phyloP scores from a whole-genome alignment of 2,113 vertebrate species.

The Dasyurus viverrinus region DNA sequence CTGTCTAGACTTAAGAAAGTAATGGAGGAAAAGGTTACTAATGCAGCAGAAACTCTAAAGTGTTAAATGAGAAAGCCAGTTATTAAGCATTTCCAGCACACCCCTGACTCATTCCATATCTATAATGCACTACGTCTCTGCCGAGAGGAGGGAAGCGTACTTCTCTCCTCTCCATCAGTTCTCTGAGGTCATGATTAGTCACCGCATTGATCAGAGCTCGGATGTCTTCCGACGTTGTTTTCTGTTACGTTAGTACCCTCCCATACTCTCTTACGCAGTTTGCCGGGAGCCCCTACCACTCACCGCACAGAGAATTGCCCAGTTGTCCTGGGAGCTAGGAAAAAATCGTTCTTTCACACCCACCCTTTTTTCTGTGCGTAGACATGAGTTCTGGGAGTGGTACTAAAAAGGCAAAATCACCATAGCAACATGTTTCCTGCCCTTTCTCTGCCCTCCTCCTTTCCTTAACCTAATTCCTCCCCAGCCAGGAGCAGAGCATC shows the following conservation, averaged over 20 bases:
- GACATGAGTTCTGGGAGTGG: not conserved
- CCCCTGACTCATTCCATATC: not conserved
- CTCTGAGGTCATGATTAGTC: slow-evolving; percentile 3
- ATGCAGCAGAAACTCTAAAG: not conserved
- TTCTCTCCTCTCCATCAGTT: not conserved
- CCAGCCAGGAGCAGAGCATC: not conserved
- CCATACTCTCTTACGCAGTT: not conserved
- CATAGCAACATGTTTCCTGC: slow-evolving; percentile 3
- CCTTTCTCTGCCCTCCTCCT: not conserved
- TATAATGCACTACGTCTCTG: not conserved
- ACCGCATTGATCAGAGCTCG: not conserved
- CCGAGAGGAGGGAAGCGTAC: not conserved
- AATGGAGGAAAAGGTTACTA: not conserved
- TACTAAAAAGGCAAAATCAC: slow-evolving; percentile 2
- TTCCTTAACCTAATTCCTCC: not conserved
- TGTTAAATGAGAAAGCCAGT: not conserved
- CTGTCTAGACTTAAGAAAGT: not conserved
- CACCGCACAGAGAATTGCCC: not conserved
- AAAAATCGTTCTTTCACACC: not conserved
- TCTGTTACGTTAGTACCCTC: not conserved
- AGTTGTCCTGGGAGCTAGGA: not conserved
- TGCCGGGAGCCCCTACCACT: not conserved
- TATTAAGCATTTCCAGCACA: not conserved
- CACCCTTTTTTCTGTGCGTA: not conserved
- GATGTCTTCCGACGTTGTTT: not conserved